A percentile compares a stretch with the other conserved stretches of the same genome.
These are phyloP conservation scores for Clepsis dumicolana DNA, from an alignment of 2,888 invertebrate species.

Conservation along the genomic window DNA sequence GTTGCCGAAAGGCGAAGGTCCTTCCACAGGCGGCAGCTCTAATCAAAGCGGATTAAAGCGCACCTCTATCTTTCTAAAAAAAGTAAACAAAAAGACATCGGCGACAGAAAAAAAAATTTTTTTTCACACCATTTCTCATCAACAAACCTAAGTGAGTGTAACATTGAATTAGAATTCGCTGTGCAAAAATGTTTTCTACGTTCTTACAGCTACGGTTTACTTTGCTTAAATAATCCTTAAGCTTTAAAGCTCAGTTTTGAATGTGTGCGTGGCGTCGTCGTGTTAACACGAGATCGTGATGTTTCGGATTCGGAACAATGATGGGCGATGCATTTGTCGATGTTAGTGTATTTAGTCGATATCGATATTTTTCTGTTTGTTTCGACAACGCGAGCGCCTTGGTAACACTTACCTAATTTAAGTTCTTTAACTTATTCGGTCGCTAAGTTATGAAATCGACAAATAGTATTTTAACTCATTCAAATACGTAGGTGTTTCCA, in stretches of 20 bases:
- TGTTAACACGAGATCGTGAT: slow-evolving; percentile 41
- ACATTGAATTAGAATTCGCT: background rate
- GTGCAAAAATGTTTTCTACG: background rate
- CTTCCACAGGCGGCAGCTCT: background rate
- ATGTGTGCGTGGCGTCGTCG: slow-evolving; percentile 33
- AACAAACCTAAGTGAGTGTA: slow-evolving; percentile 8
- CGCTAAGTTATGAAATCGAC: too few relatives aligned
- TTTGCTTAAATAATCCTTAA: slow-evolving; percentile 4
- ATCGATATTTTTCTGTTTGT: background rate
- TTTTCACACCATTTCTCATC: slow-evolving; percentile 14
- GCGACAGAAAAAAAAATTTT: background rate
- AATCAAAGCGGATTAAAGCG: background rate
- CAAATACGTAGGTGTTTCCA: too few relatives aligned
- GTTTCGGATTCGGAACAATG: slow-evolving; percentile 20
- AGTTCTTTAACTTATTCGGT: too few relatives aligned
- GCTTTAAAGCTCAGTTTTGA: slow-evolving; percentile 35
- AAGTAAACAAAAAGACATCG: slow-evolving; percentile 1
- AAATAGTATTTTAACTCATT: too few relatives aligned
- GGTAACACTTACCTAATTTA: background rate
- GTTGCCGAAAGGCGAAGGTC: background rate
- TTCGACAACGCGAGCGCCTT: background rate
- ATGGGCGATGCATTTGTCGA: slow-evolving; percentile 11
- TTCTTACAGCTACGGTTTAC: background rate
- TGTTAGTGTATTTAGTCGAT: background rate
- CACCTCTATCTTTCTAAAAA: background rate